Evolutionary conservation across 2,888 invertebrate species (phyloP), one percentile per base, ranked within the genome.

Genomic region (Drosophila maculinotata): DNA sequence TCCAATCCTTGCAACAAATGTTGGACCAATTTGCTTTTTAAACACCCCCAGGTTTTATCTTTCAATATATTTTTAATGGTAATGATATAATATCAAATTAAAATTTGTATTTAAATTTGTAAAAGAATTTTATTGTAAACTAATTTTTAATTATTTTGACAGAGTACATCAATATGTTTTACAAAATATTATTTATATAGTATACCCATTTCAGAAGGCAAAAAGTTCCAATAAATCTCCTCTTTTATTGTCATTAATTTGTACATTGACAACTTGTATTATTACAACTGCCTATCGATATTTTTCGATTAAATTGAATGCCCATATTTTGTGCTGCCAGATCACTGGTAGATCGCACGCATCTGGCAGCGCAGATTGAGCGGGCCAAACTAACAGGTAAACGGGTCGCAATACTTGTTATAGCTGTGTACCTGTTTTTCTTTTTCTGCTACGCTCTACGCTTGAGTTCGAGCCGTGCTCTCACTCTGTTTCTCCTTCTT

Each of bases 401-500:
- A 66, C 67, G 41, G 41, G 73, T 67, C 57, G 49, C 48, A 53
- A 49, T 52, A 73, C 72, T 58, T 54, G 76, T 75, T 70, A 76
- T 64, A 36, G 76, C 51, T 71, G 52, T 71, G 64, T 71, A 71
- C 71, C 71, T 71, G 72, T 72, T 66, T 76, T 69, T 48, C 31
- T 45, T 58, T 30, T 36, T 51, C 31, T 51, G 36, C 15, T 48
- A 48, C 39, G 26, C 69, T 59, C 49, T 20, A 17, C 42, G 39
- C 33, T 53, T 28, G 1, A 20, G 33, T 45, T 39, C 8, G 12
- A 36, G 12, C n/a, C 26, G 25, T 38, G 14, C 63, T 68, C 69
- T 74, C 59, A 47, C 42, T 62, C 42, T 33, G 25, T 39, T 71
- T 39, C 64, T 56, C 23, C 25, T 44, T 33, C 33, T 39, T 36